A percentile compares a stretch with the other conserved stretches of the same genome.
These are phyloP conservation scores for Anthopleura xanthogrammica DNA, from an alignment of 92 coral and sea anemone genomes.

Conservation along the genomic window DNA sequence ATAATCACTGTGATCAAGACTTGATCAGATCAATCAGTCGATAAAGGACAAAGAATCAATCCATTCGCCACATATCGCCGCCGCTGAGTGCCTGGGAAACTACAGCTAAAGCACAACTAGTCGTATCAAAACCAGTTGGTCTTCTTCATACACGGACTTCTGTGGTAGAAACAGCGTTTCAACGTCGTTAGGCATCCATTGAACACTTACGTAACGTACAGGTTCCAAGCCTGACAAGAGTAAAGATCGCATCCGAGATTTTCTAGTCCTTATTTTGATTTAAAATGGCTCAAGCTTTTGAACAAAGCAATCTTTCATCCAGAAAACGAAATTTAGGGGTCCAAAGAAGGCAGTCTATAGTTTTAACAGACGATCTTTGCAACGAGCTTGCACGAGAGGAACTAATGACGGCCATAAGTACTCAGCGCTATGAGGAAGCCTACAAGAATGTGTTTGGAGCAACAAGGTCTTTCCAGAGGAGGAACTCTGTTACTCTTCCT, in stretches of 20 bases:
- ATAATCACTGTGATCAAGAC: neutral
- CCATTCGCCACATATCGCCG: neutral
- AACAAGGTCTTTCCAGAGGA: neutral
- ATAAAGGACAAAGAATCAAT: neutral
- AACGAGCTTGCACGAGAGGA: conserved; percentile 33
- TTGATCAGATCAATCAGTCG: conserved; percentile 4
- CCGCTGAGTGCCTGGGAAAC: neutral
- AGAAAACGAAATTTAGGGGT: neutral
- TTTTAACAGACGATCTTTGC: conserved; percentile 35
- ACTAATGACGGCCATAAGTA: neutral
- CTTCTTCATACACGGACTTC: neutral
- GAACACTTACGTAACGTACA: neutral
- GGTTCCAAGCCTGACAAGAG: neutral
- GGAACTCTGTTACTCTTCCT: conserved; percentile 21
- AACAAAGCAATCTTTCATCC: neutral
- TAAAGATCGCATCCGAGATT: neutral
- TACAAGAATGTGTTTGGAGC: conserved; percentile 27
- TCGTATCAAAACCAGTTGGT: neutral
- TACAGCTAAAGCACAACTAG: neutral
- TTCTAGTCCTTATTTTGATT: neutral
- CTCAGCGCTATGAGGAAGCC: conserved; percentile 34
- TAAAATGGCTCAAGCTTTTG: conserved; percentile 8
- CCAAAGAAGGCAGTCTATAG: conserved; percentile 26
- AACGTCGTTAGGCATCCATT: neutral
- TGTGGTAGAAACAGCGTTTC: neutral